Conservation (phyloP, 1,140 invertebrate genomes). For the Bombus breviceps region DNA sequence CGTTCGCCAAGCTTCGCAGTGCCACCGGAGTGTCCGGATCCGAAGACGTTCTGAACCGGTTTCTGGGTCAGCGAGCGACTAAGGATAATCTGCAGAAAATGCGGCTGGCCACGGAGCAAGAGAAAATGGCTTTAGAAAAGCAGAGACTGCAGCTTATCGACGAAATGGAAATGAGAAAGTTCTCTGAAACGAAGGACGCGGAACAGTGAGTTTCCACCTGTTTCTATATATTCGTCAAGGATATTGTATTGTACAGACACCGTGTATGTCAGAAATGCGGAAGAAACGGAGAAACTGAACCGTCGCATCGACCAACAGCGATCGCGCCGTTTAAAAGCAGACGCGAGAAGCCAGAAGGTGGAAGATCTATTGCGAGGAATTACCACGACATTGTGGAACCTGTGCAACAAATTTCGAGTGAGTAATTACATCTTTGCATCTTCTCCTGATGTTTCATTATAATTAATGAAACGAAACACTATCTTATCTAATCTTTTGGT, state of each 20-base stretch:
- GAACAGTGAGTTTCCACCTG: conserved; percentile 86
- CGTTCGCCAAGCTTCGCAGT: conserved; percentile 88
- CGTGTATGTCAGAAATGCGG: conserved; percentile 84
- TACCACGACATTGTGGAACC: conserved; percentile 65
- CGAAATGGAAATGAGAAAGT: conserved; percentile 90
- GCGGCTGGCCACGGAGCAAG: conserved; percentile 87
- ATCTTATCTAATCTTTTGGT: not conserved
- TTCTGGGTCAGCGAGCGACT: conserved; percentile 88
- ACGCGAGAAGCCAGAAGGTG: conserved; percentile 79
- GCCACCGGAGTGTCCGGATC: conserved; percentile 89
- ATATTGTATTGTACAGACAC: too few relatives aligned
- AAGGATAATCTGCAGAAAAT: conserved; percentile 87
- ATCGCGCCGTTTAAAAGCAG: conserved; percentile 77
- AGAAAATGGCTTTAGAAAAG: conserved; percentile 88
- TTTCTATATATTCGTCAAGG: too few relatives aligned
- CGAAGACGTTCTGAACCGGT: conserved; percentile 88
- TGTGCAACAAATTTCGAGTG: conserved; percentile 76
- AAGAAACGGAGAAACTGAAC: conserved; percentile 86
- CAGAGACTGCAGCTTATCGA: conserved; percentile 86
- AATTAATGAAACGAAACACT: too few relatives aligned
- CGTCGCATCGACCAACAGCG: conserved; percentile 82
- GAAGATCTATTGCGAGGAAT: conserved; percentile 78
- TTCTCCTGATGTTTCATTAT: too few relatives aligned
- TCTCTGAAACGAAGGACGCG: conserved; percentile 89
- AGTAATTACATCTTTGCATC: conserved; percentile 30